phyloP scores from a whole-genome alignment of 2,888 invertebrate species.

The Volucella bombylans region DNA sequence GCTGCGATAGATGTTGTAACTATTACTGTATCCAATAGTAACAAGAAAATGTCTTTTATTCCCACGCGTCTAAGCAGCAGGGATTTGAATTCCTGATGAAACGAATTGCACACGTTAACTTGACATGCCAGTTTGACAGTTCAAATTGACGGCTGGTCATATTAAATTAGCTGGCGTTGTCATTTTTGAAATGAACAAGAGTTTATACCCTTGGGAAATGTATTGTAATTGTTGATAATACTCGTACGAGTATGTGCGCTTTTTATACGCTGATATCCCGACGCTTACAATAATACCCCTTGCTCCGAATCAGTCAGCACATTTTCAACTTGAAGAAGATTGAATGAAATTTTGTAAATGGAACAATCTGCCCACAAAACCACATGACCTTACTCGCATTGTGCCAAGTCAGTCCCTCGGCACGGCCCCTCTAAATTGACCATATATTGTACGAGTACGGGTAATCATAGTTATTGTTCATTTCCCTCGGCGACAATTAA shows the following conservation, averaged over 20 bases:
- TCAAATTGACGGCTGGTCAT: too few relatives aligned
- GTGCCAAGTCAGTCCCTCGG: background rate
- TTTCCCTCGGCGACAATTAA: constrained; percentile 63
- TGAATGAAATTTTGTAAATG: too few relatives aligned
- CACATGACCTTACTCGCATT: background rate
- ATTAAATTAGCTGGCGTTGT: background rate
- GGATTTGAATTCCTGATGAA: constrained; percentile 1
- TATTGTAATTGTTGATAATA: background rate
- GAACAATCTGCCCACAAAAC: background rate
- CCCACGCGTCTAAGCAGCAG: constrained; percentile 58
- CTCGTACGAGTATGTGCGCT: background rate
- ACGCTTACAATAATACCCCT: too few relatives aligned
- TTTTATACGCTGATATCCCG: background rate
- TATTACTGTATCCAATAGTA: constrained; percentile 50
- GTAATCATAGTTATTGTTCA: constrained; percentile 60
- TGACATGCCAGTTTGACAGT: background rate
- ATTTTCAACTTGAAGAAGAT: too few relatives aligned
- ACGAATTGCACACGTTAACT: constrained; percentile 17
- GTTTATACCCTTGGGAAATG: too few relatives aligned
- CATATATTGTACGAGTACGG: constrained; percentile 11
- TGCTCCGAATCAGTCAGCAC: too few relatives aligned
- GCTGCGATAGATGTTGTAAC: constrained; percentile 29
- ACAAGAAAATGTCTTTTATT: constrained; percentile 52
- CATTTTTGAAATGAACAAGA: background rate
- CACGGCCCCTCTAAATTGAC: constrained; percentile 59